Percentiles rank a stretch among this genome's conserved stretches.
Conservation (phyloP, 2,113 vertebrate species). For the Sphyrna mokarran region DNA sequence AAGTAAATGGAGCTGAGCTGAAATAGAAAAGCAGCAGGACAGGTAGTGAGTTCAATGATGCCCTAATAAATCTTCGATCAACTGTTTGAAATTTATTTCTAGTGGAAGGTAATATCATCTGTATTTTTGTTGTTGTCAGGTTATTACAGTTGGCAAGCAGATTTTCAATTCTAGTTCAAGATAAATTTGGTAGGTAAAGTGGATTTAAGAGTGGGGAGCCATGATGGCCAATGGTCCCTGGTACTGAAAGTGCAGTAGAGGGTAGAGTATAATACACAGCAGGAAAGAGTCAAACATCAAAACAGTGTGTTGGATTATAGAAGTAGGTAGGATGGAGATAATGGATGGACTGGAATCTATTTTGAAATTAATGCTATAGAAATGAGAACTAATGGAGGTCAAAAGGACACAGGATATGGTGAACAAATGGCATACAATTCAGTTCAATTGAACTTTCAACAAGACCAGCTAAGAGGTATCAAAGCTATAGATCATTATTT, state of each 20-base stretch:
- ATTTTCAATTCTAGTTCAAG: background rate
- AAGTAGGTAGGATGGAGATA: too few species aligned
- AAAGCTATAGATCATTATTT: background rate
- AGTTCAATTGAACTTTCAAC: background rate
- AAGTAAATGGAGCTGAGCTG: background rate
- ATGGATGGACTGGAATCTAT: too few species aligned
- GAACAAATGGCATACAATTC: background rate
- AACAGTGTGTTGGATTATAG: background rate
- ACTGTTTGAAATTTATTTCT: background rate
- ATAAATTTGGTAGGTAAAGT: background rate
- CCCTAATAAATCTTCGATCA: background rate
- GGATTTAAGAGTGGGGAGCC: background rate
- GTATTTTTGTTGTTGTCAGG: background rate
- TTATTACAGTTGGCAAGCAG: background rate
- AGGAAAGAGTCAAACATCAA: background rate
- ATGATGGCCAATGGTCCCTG: background rate
- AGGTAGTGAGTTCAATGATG: background rate
- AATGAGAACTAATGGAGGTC: background rate
- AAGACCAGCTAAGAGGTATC: background rate
- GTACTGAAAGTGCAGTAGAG: background rate
- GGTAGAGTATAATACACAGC: background rate
- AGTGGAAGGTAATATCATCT: background rate
- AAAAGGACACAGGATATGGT: background rate
- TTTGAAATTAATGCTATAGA: background rate
- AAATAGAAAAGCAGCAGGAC: background rate